A percentile compares a stretch with the other conserved stretches of the same genome.
Conservation (phyloP, 1,140 invertebrate genomes). For the Leptestheria dahalacensis region DNA sequence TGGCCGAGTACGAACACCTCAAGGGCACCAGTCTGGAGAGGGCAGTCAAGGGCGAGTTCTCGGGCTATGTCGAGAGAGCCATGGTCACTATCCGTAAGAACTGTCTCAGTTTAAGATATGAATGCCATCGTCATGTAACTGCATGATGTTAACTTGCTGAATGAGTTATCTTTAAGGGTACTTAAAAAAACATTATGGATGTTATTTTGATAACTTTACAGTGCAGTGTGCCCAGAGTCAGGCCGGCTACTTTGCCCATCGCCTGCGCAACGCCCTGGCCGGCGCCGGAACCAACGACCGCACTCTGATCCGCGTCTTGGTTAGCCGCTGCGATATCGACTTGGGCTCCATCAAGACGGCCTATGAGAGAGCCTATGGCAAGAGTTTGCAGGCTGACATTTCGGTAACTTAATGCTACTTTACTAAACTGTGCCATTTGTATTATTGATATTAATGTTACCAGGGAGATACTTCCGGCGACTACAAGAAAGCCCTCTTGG, state of each 20-base stretch:
- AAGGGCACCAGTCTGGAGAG: conserved; percentile 29
- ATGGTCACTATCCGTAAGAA: conserved; percentile 28
- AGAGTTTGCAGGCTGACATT: conserved; percentile 24
- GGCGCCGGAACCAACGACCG: conserved; percentile 31
- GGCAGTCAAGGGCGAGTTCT: conserved; percentile 32
- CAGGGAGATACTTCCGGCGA: conserved; percentile 10
- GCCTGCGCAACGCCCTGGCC: conserved; percentile 36
- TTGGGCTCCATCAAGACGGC: conserved; percentile 33
- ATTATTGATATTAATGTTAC: neutral
- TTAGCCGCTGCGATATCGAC: conserved; percentile 36
- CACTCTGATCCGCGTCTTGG: conserved; percentile 34
- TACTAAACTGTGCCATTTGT: conserved; percentile 1
- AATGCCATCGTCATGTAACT: no score
- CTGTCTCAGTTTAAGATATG: conserved; percentile 47
- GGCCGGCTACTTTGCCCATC: conserved; percentile 45
- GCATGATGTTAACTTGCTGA: neutral
- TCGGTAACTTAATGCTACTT: conserved; percentile 38
- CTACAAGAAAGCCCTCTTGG: conserved; percentile 11
- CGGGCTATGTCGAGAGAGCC: conserved; percentile 31
- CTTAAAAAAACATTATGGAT: neutral
- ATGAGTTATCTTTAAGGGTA: neutral
- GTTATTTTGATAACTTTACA: conserved; percentile 27
- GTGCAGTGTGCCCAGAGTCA: conserved; percentile 80
- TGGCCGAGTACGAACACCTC: conserved; percentile 33
- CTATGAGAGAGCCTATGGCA: conserved; percentile 28